phyloP scores from a whole-genome alignment of 2,888 invertebrate species.

The Macrosiphum euphorbiae region DNA sequence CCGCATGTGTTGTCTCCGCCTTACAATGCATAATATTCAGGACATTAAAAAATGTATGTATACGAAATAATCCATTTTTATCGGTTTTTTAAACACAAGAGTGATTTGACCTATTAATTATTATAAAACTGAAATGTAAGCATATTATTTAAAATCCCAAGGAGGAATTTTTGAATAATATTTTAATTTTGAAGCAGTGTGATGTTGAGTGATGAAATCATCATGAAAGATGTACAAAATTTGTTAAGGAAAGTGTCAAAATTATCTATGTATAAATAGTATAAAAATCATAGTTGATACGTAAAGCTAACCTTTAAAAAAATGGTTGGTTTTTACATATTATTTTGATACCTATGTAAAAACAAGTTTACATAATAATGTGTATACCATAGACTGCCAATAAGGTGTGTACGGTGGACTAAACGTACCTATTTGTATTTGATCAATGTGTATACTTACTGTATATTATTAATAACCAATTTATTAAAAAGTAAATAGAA shows the following conservation, averaged over 20 bases:
- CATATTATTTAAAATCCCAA: no score
- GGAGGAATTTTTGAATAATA: no score
- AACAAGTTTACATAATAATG: slow-evolving; percentile 41
- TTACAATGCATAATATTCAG: no score
- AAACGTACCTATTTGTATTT: not conserved
- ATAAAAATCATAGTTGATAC: not conserved
- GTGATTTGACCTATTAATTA: no score
- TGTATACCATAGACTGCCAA: not conserved
- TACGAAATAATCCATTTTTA: no score
- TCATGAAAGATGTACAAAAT: not conserved
- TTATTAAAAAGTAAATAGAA: slow-evolving; percentile 24
- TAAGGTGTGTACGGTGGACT: not conserved
- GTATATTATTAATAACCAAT: slow-evolving; percentile 32
- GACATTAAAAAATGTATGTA: no score
- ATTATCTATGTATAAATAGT: not conserved
- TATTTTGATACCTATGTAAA: not conserved
- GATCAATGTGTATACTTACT: slow-evolving; percentile 14
- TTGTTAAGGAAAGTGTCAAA: not conserved
- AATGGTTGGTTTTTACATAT: not conserved
- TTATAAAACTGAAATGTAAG: no score
- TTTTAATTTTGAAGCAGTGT: no score
- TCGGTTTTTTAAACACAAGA: no score
- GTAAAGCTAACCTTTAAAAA: not conserved
- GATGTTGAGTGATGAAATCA: no score
- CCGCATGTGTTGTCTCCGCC: no score